Base-by-base conservation (phyloP, 2,113 vertebrate genomes). In the Cebus imitator region DNA sequence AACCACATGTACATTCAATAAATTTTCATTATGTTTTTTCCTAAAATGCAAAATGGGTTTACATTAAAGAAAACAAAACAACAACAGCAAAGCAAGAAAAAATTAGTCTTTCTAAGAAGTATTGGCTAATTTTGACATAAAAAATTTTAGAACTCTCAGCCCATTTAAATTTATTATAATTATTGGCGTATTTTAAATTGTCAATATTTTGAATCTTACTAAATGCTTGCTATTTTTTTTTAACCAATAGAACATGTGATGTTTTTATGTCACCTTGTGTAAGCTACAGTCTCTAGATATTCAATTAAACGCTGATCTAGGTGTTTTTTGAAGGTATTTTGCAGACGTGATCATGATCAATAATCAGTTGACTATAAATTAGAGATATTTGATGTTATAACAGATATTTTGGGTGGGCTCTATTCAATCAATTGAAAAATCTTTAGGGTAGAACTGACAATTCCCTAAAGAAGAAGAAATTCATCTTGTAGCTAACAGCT, bases 151-250 rank as follows among this genome's bases (percentile, higher is more conserved):
- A 35, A 79, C 0, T 32, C 17, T 91, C 48, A 55, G 20, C 70
- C 4, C 18, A 87, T n/a, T 94, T 82, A 94, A 79, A 91, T 72
- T 82, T 35, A 94, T 64, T 82, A 64, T 79, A 76, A 91, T 91
- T 78, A 40, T 6, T 58, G 52, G 81, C 48, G 52, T 10, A 11
- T 16, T 87, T 76, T 58, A 27, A 58, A 45, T 87, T 43, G 43
- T 61, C 58, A 30, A 30, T 61, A 30, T 61, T 61, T 27, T 61
- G 61, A 86, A 25, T 50, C 43, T 40, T 55, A 8, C 43, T 35
- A 40, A n/a, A 87, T 70, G 3, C 5, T 73, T 87, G 16, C 35
- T 55, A 3, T 52, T 72, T 40, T 52, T 72, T 43, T 40, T n/a
- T 86, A 3, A 35, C 30, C 32, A n/a, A 50, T 68, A 68, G 43